Evolutionary conservation across 1,140 invertebrate species (phyloP), one percentile per base, ranked within the genome.

Genomic region (Drosophila nebulosa): DNA sequence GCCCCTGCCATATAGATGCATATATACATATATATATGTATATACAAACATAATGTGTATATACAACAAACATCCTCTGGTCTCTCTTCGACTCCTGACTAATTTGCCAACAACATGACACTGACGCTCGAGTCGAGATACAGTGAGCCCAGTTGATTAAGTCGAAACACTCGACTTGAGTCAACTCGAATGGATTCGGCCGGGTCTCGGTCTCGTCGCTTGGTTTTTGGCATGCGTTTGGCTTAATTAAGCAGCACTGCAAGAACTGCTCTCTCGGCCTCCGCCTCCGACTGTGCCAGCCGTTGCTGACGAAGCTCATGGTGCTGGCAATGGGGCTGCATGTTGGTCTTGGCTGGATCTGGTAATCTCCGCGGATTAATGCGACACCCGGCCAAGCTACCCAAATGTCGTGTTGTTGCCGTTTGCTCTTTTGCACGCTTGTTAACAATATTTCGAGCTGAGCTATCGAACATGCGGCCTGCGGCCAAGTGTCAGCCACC

Each of bases 91-190:
- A 35, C 62, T 53, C 50, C 78, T 80, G 81, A 85, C 81, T 85
- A 85, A 85, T 85, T 85, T 85, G 81, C 81, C 83, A 74, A 66
- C 81, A 86, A 86, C 81, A 85, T 85, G 81, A 85, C 81, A 81
- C 66, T 71, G 66, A 69, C 66, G 64, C 60, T 46, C 59, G 61
- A 30, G 50, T 66, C 56, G 69, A 69, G 73, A 53, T 57, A 52
- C 57, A 57, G 52, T 53, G 70, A 78, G 64, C 75, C 52, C 74
- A 69, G 57, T 71, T 85, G 81, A 85, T 85, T 86, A 85, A 86
- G 81, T 86, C 76, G 74, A 85, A 69, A 66, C 74, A 78, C 77
- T 85, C 81, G 68, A 61, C 61, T 58, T 21, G 39, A 46, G 6
- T 46, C n/a, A 50, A 64, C 10, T 50, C 22, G 12, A 32, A 24